These are phyloP conservation scores for Lerema accius DNA, from an alignment of 1,140 invertebrate genomes.

Conservation along the genomic window DNA sequence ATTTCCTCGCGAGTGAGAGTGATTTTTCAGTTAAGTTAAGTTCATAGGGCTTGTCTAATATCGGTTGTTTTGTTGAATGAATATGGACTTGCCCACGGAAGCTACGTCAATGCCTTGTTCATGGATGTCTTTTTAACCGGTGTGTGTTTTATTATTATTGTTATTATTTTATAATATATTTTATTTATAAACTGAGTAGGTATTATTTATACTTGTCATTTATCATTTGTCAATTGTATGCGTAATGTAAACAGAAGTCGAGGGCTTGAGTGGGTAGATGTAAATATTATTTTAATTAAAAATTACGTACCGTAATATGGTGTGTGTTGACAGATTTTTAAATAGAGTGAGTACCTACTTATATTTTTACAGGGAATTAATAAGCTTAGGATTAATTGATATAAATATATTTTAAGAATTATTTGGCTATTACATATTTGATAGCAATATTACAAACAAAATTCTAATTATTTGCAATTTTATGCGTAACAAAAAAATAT, in stretches of 20 bases:
- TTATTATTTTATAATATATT: conserved; percentile 35
- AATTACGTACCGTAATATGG: no score
- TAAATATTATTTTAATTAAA: conserved; percentile 29
- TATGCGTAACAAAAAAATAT: no score
- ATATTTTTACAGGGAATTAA: no score
- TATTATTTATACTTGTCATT: conserved; percentile 24
- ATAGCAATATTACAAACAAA: no score
- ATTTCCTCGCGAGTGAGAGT: conserved; percentile 59
- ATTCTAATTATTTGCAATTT: no score
- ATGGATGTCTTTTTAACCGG: conserved; percentile 82
- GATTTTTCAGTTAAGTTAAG: conserved; percentile 47
- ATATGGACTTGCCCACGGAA: conserved; percentile 78
- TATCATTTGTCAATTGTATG: conserved; percentile 22
- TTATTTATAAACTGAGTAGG: conserved; percentile 23
- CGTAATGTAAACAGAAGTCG: conserved; percentile 39
- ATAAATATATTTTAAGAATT: no score
- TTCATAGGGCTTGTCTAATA: conserved; percentile 40
- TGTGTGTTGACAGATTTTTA: no score
- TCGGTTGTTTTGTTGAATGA: conserved; percentile 65
- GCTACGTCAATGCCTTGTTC: conserved; percentile 79
- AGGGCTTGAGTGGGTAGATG: conserved; percentile 42
- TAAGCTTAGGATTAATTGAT: no score
- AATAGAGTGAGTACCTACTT: no score
- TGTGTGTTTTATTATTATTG: conserved; percentile 61
- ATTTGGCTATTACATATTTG: no score